phyloP scores from a whole-genome alignment of 2,888 invertebrate species.

The Eupeodes latifasciatus region DNA sequence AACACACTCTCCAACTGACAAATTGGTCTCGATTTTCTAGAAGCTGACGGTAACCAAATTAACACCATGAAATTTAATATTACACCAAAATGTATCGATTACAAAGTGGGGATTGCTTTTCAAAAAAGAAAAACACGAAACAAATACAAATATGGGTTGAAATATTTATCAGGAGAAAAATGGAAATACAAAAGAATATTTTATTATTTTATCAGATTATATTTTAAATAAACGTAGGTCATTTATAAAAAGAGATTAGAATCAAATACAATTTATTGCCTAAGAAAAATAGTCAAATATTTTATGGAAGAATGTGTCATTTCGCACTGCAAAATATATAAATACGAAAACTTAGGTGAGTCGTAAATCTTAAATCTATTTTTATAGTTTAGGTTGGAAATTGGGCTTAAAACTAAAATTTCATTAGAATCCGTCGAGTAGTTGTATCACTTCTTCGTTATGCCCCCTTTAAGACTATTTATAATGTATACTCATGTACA shows the following conservation, averaged over 20 bases:
- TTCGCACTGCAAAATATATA: background rate
- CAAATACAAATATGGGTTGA: background rate
- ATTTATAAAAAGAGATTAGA: conserved; percentile 19
- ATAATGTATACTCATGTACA: background rate
- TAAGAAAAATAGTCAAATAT: background rate
- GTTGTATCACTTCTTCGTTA: too few relatives aligned
- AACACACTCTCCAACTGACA: background rate
- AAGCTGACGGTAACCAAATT: conserved; percentile 45
- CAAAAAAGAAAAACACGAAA: background rate
- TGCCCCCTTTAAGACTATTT: too few relatives aligned
- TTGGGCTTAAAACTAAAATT: too few relatives aligned
- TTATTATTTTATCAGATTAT: conserved; percentile 8
- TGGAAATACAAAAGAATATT: background rate
- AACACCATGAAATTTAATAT: conserved; percentile 31
- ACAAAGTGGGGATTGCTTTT: background rate
- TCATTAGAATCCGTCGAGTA: too few relatives aligned
- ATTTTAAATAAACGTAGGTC: background rate
- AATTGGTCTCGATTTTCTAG: conserved; percentile 30
- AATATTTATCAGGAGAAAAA: background rate
- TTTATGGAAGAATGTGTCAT: background rate
- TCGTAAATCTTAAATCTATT: too few relatives aligned
- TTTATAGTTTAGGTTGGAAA: too few relatives aligned
- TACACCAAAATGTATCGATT: conserved; percentile 18
- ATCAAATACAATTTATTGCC: conserved; percentile 5
- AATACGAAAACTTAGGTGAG: background rate